Conservation (phyloP, 2,888 invertebrate genomes). For the Barypeithes pellucidus region DNA sequence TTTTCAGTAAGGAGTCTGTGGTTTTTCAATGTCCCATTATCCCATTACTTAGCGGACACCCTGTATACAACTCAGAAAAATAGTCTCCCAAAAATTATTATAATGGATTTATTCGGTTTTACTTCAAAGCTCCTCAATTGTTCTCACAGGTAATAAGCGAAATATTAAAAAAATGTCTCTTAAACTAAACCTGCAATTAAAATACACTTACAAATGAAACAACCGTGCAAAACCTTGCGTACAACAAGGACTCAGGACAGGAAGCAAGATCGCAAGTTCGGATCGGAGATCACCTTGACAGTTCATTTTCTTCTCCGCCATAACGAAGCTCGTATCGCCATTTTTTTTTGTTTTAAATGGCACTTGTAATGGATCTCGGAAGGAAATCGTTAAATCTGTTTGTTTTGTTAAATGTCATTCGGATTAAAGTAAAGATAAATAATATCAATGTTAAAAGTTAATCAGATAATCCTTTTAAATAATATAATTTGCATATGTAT, state of each 20-base stretch:
- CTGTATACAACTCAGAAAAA: no score
- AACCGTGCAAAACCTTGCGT: not conserved
- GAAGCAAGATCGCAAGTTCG: not conserved
- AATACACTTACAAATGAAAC: not conserved
- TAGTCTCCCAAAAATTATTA: no score
- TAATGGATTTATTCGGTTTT: no score
- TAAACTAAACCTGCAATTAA: not conserved
- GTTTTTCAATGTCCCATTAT: no score
- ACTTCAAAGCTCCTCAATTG: no score
- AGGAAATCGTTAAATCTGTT: not conserved
- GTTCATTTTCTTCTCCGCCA: constrained; percentile 10
- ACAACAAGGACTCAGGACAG: constrained; percentile 4
- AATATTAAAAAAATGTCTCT: no score
- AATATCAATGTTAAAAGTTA: not conserved
- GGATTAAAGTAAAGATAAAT: not conserved
- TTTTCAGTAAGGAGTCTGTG: no score
- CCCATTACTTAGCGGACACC: no score
- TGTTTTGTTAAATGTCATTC: not conserved
- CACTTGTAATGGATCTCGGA: not conserved
- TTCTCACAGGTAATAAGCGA: no score
- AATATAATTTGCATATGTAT: no score
- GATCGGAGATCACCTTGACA: constrained; percentile 6
- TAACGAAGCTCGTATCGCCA: not conserved
- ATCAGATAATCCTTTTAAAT: not conserved
- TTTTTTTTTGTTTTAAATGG: constrained; percentile 13